Conservation (phyloP, 2,888 invertebrate species). For the Zaprionus bogoriensis region DNA sequence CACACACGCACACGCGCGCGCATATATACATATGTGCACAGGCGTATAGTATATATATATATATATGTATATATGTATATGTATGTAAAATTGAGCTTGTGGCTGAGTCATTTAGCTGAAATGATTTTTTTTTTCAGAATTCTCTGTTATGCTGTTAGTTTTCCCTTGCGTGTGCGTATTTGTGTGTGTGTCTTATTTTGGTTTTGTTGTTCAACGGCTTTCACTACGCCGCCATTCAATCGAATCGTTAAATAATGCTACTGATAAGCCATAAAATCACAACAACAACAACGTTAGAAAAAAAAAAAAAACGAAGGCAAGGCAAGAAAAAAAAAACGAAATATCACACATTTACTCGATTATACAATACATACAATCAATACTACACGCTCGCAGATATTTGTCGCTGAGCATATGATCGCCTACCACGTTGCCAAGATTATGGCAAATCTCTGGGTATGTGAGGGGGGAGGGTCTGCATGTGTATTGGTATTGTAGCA, state of each 20-base stretch:
- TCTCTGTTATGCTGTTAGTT: slow-evolving; percentile 2
- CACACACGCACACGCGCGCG: not conserved
- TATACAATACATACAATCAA: slow-evolving; percentile 57
- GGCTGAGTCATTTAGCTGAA: slow-evolving; percentile 40
- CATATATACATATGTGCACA: slow-evolving; percentile 1
- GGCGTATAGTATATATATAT: not conserved
- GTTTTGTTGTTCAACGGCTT: slow-evolving; percentile 44
- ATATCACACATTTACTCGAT: slow-evolving; percentile 47
- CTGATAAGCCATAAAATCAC: slow-evolving; percentile 34
- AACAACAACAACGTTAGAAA: slow-evolving; percentile 20
- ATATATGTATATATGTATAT: not conserved
- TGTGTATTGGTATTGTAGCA: not conserved
- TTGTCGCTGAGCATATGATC: slow-evolving; percentile 55
- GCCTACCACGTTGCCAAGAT: slow-evolving; percentile 70
- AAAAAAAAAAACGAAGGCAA: slow-evolving; percentile 1
- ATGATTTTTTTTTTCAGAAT: slow-evolving; percentile 16
- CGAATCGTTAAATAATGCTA: slow-evolving; percentile 14
- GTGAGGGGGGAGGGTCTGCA: not conserved
- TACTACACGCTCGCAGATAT: slow-evolving; percentile 8
- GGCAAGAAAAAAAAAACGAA: slow-evolving; percentile 18
- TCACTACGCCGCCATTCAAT: slow-evolving; percentile 29
- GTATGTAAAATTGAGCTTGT: slow-evolving; percentile 11
- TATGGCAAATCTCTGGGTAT: slow-evolving; percentile 44
- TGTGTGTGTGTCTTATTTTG: slow-evolving; percentile 23
- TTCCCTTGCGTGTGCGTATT: not conserved